These are phyloP conservation scores for Axis porcinus DNA, from an alignment of 2,113 vertebrate species.

Conservation along the genomic window DNA sequence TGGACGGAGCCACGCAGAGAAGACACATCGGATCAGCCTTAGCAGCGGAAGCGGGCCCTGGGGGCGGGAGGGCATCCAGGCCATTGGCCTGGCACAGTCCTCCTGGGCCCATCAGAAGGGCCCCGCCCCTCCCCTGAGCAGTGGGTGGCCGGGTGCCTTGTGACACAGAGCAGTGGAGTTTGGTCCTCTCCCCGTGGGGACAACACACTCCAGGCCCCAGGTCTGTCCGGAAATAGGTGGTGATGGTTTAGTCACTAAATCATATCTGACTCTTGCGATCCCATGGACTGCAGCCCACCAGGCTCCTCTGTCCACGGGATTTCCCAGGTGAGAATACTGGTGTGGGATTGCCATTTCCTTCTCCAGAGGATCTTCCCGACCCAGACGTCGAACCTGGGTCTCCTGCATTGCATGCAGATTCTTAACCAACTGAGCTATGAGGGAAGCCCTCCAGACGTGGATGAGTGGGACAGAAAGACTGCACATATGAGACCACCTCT, in stretches of 20 bases:
- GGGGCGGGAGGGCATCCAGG: accelerated
- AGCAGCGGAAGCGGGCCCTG: accelerated
- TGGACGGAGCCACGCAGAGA: accelerated
- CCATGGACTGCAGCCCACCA: neutral
- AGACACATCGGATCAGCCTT: neutral
- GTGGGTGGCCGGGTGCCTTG: neutral
- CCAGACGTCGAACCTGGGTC: neutral
- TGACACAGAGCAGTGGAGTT: neutral
- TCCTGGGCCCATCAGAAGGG: neutral
- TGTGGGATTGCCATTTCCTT: neutral
- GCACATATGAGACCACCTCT: neutral
- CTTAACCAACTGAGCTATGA: neutral
- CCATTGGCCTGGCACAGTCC: neutral
- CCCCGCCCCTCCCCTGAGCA: neutral
- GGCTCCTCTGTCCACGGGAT: neutral
- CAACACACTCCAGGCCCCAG: neutral
- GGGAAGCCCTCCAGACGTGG: neutral
- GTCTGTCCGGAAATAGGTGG: neutral
- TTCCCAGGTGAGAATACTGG: neutral
- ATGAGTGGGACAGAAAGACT: neutral
- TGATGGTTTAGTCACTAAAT: neutral
- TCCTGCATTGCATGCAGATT: neutral
- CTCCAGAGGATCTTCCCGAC: neutral
- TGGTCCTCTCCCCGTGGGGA: neutral
- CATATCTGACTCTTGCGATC: accelerated